These are phyloP conservation scores for Platycheirus rosarum DNA, from an alignment of 2,888 invertebrate species.

Conservation along the genomic window DNA sequence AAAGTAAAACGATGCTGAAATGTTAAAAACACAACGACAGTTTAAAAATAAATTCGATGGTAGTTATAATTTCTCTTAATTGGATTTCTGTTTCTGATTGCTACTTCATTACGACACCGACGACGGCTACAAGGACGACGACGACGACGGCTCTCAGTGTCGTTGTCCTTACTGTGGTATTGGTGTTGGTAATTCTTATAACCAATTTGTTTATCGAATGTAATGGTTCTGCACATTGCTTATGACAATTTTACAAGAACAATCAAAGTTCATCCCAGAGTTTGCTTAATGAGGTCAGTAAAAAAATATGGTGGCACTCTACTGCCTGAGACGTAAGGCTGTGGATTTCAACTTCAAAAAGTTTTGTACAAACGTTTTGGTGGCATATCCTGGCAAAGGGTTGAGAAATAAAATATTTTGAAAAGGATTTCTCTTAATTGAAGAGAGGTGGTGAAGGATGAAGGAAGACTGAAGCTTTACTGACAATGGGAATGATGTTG, in stretches of 20 bases:
- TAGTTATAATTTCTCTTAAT: conserved; percentile 48
- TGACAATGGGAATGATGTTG: conserved; percentile 20
- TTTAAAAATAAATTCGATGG: conserved; percentile 21
- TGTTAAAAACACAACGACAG: background rate
- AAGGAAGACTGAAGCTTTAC: too few species aligned
- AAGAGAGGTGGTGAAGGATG: background rate
- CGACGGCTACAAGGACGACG: background rate
- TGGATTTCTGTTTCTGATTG: conserved; percentile 65
- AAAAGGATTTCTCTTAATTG: conserved; percentile 50
- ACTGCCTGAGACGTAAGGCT: background rate
- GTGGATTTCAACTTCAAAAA: conserved; percentile 28
- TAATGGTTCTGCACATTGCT: conserved; percentile 26
- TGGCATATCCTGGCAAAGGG: background rate
- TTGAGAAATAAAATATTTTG: conserved; percentile 31
- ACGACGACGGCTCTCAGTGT: background rate
- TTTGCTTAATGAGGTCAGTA: conserved; percentile 34
- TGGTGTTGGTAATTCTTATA: conserved; percentile 14
- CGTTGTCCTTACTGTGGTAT: background rate
- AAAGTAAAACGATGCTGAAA: conserved; percentile 11
- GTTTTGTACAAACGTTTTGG: conserved; percentile 25
- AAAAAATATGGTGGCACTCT: background rate
- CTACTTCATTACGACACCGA: conserved; percentile 55
- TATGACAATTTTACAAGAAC: conserved; percentile 58
- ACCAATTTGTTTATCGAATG: conserved; percentile 21
- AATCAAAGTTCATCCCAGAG: conserved; percentile 42